Base-by-base conservation (phyloP, 2,113 vertebrate species). In the Pipa parva region DNA sequence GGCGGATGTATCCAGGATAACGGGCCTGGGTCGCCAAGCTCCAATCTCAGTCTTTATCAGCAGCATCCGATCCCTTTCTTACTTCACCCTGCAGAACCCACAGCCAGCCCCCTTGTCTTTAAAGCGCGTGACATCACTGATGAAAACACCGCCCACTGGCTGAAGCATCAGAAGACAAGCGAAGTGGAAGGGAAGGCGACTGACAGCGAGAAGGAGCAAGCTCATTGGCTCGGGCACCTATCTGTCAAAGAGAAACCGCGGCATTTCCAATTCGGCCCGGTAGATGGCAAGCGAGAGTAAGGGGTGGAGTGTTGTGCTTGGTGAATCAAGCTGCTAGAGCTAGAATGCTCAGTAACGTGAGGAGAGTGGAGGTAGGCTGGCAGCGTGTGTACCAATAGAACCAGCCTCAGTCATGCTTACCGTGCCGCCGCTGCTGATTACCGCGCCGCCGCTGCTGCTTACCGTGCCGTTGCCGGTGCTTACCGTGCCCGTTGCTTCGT, bases 21-120 rank as follows among this genome's bases (percentile, higher is more conserved):
- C 12, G 58, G 15, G 7, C 27, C 15, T 20, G 29, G 25, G n/a
- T 8, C 10, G 18, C 3, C n/a, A 45, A 4, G 42, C 51, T 58
- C 42, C 42, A 24, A 37, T 10, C 37, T 36, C 33, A 27, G 37
- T 26, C 29, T 15, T 36, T 29, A 11, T 21, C 13, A 29, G 31
- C 65, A 52, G 29, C 65, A 70, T 70, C 66, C 57, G 25, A 61
- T 10, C 21, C 45, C 66, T 22, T n/a, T 49, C 55, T 51, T 24
- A 68, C 58, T 70, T 60, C 66, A 70, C 66, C 66, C 66, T 70
- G 66, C 66, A 70, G 66, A 60, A 54, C 58, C 4, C 17, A 61
- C 12, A 7, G 57, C 28, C 66, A 18, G 57, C 66, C 66, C 66
- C 48, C 58, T n/a, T 54, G 58, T 54, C 66, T 70, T 46, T 48